Percentiles rank a stretch among this genome's conserved stretches.
Evolutionary conservation across 2,113 vertebrate species (phyloP).

Genomic region (Leuciscus idus): DNA sequence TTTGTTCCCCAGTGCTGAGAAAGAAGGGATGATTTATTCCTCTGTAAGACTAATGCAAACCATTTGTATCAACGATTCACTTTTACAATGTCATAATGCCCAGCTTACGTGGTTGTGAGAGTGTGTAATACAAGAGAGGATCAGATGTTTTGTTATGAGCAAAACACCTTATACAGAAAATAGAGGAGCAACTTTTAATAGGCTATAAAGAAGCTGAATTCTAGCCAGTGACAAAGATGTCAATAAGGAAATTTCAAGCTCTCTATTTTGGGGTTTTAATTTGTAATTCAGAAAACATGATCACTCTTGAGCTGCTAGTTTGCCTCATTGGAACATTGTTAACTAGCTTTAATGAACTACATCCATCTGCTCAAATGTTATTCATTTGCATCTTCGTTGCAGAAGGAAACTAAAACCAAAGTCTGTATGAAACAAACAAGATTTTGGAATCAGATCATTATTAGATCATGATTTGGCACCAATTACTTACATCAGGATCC

Average conservation of each 20-base stretch:
- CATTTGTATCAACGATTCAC: constrained; percentile 8
- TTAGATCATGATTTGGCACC: constrained; percentile 13
- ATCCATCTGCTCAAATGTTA: neutral
- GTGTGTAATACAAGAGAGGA: neutral
- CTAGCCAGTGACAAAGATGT: neutral
- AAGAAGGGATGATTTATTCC: constrained; percentile 34
- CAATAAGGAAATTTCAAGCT: neutral
- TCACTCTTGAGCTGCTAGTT: neutral
- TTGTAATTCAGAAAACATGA: neutral
- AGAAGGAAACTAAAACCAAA: neutral
- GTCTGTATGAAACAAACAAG: neutral
- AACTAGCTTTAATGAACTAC: neutral
- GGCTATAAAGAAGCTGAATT: neutral
- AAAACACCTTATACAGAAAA: neutral
- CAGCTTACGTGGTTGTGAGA: neutral
- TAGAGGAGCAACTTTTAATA: neutral
- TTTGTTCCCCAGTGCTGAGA: constrained; percentile 11
- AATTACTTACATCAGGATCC: neutral
- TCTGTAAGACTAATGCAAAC: constrained; percentile 43
- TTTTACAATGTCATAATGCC: constrained; percentile 28
- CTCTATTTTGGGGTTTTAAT: neutral
- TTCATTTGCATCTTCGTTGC: constrained; percentile 2
- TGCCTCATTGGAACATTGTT: neutral
- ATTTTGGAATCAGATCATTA: neutral
- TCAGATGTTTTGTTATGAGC: neutral